Conservation (phyloP, 2,797 vertebrate genomes). For the Malurus leucopterus region DNA sequence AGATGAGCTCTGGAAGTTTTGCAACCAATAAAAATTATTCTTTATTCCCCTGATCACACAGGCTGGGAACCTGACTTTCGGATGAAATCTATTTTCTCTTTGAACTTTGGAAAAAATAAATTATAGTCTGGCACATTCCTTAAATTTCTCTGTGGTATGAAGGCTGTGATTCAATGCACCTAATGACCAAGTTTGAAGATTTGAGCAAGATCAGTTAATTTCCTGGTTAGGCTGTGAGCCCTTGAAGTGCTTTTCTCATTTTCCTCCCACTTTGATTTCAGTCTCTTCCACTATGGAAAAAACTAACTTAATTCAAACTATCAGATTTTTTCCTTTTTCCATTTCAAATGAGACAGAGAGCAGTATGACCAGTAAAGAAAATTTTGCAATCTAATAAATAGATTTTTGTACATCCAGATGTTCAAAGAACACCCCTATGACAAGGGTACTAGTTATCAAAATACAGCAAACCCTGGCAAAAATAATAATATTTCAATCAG, state of each 20-base stretch:
- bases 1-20: not conserved
- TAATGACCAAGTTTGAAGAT: not conserved
- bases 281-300: not conserved
- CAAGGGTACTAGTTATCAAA: not conserved
- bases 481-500: conserved; percentile 28
- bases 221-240: not conserved
- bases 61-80: not conserved
- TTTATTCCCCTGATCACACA: not conserved
- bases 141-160: not conserved
- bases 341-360: not conserved
- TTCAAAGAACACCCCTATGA: not conserved
- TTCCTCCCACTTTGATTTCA: not conserved
- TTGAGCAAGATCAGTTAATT: not conserved
- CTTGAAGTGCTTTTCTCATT: not conserved
- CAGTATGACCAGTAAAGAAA: not conserved
- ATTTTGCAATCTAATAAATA: not conserved
- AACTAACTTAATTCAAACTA: not conserved
- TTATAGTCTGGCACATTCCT: not conserved
- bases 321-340: not conserved
- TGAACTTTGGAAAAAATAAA: not conserved
- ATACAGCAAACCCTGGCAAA: not conserved
- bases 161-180: not conserved
- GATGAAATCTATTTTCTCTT: not conserved
- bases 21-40: not conserved
- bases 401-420: not conserved